Percentiles rank a stretch among this genome's conserved stretches.
Evolutionary conservation across 2,797 vertebrate genomes (phyloP).

Genomic region (Poeciliopsis paucimaculata): DNA sequence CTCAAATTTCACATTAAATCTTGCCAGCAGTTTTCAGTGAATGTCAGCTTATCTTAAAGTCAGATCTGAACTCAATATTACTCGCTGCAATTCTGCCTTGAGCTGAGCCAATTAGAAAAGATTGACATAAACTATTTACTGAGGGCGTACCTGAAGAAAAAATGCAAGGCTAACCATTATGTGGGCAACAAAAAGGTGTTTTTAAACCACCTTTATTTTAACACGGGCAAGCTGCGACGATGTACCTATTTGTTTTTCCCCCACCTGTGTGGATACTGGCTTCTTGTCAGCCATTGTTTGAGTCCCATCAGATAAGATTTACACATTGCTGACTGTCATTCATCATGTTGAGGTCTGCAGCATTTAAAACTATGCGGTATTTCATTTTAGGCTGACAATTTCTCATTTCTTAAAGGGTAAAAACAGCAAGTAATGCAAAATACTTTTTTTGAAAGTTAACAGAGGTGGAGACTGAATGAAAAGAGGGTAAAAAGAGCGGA

Average conservation of each 20-base stretch:
- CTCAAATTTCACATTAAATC: neutral
- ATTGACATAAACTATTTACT: neutral
- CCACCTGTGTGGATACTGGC: constrained; percentile 37
- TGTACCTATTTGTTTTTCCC: constrained; percentile 36
- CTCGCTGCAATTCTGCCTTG: neutral
- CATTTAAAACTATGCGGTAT: neutral
- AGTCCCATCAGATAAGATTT: constrained; percentile 62
- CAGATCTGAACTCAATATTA: constrained; percentile 7
- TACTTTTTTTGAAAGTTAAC: neutral
- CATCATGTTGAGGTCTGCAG: constrained; percentile 7
- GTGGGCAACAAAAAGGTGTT: constrained; percentile 11
- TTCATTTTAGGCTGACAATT: neutral
- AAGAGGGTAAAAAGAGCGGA: neutral
- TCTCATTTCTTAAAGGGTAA: neutral
- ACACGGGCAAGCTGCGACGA: constrained; percentile 42
- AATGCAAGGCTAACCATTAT: neutral
- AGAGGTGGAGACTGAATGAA: neutral
- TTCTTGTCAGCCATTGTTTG: constrained; percentile 64
- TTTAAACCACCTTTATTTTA: constrained; percentile 14
- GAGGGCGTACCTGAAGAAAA: neutral
- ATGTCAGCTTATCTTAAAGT: neutral
- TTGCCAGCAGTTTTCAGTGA: neutral
- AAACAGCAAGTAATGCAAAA: neutral
- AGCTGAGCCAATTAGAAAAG: constrained; percentile 14
- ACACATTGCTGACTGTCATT: constrained; percentile 12